Evolutionary conservation across 2,888 invertebrate species (phyloP), one percentile per base, ranked within the genome.

Genomic region (Rotaria macrura): DNA sequence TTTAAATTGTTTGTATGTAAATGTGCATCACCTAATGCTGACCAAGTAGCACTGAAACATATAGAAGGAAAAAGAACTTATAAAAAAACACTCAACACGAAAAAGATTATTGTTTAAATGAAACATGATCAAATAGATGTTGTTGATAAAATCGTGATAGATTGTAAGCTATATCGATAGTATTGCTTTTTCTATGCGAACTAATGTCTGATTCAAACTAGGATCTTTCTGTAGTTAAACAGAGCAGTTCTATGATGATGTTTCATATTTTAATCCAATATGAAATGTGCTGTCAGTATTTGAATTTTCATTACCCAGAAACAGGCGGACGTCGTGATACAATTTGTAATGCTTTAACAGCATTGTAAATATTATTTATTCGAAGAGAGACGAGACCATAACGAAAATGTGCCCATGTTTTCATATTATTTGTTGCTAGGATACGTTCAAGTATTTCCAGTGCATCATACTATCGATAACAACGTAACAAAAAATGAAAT

Each of bases 21-120:
- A 91, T 96, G 96, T 0, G 95, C 95, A 92, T 96, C 96, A 65
- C 94, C 96, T 88, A 97, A 91, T 87, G 95, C 94, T 91, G 96
- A 96, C 94, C 95, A 96, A 88, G 94, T 92, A 88, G 93, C 89
- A n/a, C 91, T 91, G 87, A 74, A 88, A 85, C 9, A 54, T 17
- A 12, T 0, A 55, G 57, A 87, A 40, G 38, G 7, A 38, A 85
- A 84, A 12, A n/a, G 43, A n/a, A 17, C 20, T 47, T 43, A 43
- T 7, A 43, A 43, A 43, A 7, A 7, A 43, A 43, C 5, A 43
- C 43, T n/a, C n/a, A n/a, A 43, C 43, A 43, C 5, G 10, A 43
- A 43, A 43, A 43, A 5, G 10, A 7, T 43, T 10, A 43, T 43
- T 43, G 5, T 43, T 43, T n/a, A n/a, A n/a, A n/a, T n/a, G n/a